Evolutionary conservation across 1,140 invertebrate species (phyloP), one percentile per base, ranked within the genome.

Genomic region (Euwallacea similis): DNA sequence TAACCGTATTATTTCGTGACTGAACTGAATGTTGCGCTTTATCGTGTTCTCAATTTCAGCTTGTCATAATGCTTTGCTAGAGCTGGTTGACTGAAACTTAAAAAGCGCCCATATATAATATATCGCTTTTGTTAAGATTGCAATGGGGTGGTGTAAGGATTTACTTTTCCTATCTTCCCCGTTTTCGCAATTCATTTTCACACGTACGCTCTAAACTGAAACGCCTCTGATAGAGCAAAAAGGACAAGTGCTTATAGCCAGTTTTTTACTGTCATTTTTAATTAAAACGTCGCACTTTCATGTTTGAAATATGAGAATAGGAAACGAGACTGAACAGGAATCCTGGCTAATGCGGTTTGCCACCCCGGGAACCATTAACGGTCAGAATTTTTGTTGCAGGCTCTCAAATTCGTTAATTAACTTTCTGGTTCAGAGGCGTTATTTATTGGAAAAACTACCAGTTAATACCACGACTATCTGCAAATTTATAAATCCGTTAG

Each of bases 221-320:
- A 53, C 62, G 62, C 46, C 62, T 11, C 62, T 64, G 46, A 50
- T 11, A 33, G 41, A 13, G 15, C n/a, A 10, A 56, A 66, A 47
- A 33, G 10, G 42, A 46, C 44, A 62, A 69, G 21, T 61, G 58
- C 47, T 54, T 62, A 61, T 61, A 9, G 7, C 43, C 58, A 55
- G 67, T 63, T 69, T 61, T 69, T 58, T 59, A 59, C 56, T 69
- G 67, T 61, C 58, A 55, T 63, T 69, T 69, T 69, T 65, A 69
- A 69, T 69, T 69, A 69, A 69, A 69, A 58, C 43, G 67, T 69
- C 67, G 60, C 42, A 69, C 56, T 69, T 69, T 69, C 47, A 62
- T 55, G 47, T 69, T 69, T 69, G 67, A 69, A 69, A 69, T 69
- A 69, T 69, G 67, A 55, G 66, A 68, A 58, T 68, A 69, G 67